Percentiles rank a stretch among this genome's conserved stretches.
Evolutionary conservation across 2,888 invertebrate genomes (phyloP).

Genomic region (Monopis laevigella): DNA sequence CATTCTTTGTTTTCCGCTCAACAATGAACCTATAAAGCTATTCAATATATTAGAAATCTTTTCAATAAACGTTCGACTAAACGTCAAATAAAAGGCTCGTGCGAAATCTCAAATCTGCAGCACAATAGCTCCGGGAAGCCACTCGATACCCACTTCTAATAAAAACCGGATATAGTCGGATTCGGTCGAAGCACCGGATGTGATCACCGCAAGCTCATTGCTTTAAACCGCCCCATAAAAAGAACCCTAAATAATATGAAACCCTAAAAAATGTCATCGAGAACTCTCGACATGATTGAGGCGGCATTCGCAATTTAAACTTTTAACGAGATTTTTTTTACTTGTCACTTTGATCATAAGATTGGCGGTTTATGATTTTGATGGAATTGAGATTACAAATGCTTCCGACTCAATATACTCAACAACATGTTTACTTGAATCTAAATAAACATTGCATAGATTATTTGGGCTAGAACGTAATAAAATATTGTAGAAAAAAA

Average conservation of each 20-base stretch:
- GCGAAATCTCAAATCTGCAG: constrained; percentile 35
- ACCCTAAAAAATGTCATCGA: constrained; percentile 29
- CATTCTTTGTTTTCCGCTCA: too few relatives aligned
- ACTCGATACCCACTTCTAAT: constrained; percentile 56
- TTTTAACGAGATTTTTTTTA: constrained; percentile 26
- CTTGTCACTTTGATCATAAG: constrained; percentile 4
- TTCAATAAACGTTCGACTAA: constrained; percentile 1
- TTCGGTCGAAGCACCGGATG: constrained; percentile 38
- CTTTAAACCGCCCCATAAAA: constrained; percentile 25
- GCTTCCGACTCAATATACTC: neutral
- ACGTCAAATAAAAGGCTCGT: constrained; percentile 20
- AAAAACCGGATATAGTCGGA: constrained; percentile 49
- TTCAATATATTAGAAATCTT: too few relatives aligned
- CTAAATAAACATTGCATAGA: neutral
- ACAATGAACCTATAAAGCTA: too few relatives aligned
- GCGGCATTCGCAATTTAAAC: constrained; percentile 27
- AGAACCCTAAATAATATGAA: constrained; percentile 31
- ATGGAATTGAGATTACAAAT: neutral
- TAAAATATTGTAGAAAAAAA: neutral
- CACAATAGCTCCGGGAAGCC: constrained; percentile 52
- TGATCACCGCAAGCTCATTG: constrained; percentile 22
- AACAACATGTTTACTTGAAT: neutral
- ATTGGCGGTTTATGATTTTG: neutral
- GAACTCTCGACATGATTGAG: constrained; percentile 25
- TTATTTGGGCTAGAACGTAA: neutral